Percentiles rank a stretch among this genome's conserved stretches.
Conservation (phyloP, 2,797 vertebrate genomes). For the Megaceryle alcyon region DNA sequence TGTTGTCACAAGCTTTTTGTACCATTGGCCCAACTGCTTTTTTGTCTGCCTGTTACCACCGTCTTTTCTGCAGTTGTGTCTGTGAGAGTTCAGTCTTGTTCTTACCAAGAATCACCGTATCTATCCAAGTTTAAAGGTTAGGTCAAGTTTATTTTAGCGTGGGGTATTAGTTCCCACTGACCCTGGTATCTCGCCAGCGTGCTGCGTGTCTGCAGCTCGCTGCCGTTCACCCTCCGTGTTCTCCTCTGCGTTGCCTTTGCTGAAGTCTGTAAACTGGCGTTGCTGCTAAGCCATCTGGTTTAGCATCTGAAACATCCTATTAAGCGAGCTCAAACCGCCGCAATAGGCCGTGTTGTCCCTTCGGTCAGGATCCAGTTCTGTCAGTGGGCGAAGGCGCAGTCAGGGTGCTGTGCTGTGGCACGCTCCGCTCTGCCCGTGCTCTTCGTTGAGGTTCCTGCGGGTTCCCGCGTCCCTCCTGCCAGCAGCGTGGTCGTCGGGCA, state of each 20-base stretch:
- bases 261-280: not conserved
- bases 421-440: not conserved
- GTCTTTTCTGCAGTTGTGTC: not conserved
- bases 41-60: not conserved
- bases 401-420: not conserved
- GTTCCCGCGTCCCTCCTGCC: fast-evolving
- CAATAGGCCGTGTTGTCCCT: fast-evolving
- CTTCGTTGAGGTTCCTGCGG: not conserved
- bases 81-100: not conserved
- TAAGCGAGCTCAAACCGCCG: fast-evolving
- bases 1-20: not conserved
- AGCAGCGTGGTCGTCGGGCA: not conserved
- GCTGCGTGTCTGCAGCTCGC: not conserved
- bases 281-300: not conserved
- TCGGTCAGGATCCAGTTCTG: not conserved
- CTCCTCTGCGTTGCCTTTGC: not conserved
- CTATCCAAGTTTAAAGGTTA: not conserved
- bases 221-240: not conserved
- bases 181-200: not conserved
- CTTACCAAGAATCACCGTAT: not conserved
- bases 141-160: not conserved
- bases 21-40: not conserved
- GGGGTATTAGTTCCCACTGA: not conserved
- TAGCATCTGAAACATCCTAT: not conserved
- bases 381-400: fast-evolving